Evolutionary conservation across 2,113 vertebrate species (phyloP).

Genomic region (Cololabis saira): DNA sequence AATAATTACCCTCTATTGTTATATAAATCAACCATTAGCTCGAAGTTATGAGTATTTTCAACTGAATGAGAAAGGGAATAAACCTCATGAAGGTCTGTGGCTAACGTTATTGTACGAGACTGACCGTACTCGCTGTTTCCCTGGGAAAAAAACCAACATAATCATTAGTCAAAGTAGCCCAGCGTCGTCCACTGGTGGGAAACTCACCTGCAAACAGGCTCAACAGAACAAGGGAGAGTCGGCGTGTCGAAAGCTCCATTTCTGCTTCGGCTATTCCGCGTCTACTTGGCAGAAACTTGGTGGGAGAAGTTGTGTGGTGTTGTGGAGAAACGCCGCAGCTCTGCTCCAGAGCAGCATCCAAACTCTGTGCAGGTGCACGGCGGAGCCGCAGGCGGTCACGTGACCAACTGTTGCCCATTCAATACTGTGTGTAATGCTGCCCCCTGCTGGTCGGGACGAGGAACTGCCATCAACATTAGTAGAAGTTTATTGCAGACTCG

Average conservation of each 20-base stretch:
- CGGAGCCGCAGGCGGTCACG: constrained; percentile 71
- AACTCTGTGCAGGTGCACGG: constrained; percentile 81
- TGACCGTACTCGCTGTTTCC: constrained; percentile 8
- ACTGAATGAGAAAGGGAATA: neutral
- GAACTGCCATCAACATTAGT: too few relatives aligned
- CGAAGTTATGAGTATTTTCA: neutral
- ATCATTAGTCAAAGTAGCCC: constrained; percentile 38
- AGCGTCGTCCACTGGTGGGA: neutral
- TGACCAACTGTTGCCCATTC: constrained; percentile 28
- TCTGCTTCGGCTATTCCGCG: constrained; percentile 31
- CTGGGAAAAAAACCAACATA: neutral
- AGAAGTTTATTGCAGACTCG: too few relatives aligned
- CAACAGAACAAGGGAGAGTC: constrained; percentile 39
- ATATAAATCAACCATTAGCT: neutral
- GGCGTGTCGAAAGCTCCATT: constrained; percentile 59
- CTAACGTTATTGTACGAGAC: neutral
- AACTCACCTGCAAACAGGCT: constrained; percentile 69
- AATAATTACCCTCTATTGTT: neutral
- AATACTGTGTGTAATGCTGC: neutral
- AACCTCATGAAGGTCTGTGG: neutral
- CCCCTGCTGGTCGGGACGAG: constrained; percentile 31
- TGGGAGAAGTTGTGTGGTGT: constrained; percentile 48
- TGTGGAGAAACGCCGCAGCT: constrained; percentile 24
- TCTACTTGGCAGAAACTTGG: constrained; percentile 48
- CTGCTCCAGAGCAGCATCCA: constrained; percentile 64